A percentile compares a stretch with the other conserved stretches of the same genome.
phyloP scores from a whole-genome alignment of 1,140 invertebrate species.

The Andrena cerasifolii region DNA sequence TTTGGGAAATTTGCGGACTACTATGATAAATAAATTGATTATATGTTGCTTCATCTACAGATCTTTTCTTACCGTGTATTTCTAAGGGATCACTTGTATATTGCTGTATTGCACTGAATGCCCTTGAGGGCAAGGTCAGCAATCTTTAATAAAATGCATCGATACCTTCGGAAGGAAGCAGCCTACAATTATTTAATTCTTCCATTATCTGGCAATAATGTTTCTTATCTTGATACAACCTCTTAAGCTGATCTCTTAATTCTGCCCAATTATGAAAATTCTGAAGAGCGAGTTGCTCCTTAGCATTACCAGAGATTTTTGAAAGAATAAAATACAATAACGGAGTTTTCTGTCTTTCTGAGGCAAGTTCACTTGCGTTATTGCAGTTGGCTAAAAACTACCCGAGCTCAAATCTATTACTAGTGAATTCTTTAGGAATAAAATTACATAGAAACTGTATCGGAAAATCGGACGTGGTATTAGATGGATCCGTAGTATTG shows the following conservation, averaged over 20 bases:
- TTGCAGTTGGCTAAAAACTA: constrained; percentile 16
- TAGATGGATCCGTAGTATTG: not conserved
- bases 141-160: constrained; percentile 6
- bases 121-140: not conserved
- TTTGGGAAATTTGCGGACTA: constrained; percentile 7
- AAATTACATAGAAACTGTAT: constrained; percentile 1
- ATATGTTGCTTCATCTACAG: not conserved
- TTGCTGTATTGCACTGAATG: not conserved
- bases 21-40: constrained; percentile 11
- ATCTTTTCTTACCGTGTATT: constrained; percentile 7
- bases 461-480: not conserved
- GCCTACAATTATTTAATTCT: constrained; percentile 4
- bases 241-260: constrained; percentile 7
- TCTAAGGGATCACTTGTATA: not conserved
- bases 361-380: not conserved
- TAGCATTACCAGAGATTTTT: not conserved
- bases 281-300: constrained; percentile 10
- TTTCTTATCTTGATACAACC: constrained; percentile 11
- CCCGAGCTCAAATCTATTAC: constrained; percentile 7
- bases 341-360: not conserved
- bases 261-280: not conserved
- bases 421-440: constrained; percentile 11
- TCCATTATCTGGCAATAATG: constrained; percentile 18
- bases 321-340: constrained; percentile 14
- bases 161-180: not conserved